Evolutionary conservation across 2,113 vertebrate genomes (phyloP).

Genomic region (Varanus komodoensis): DNA sequence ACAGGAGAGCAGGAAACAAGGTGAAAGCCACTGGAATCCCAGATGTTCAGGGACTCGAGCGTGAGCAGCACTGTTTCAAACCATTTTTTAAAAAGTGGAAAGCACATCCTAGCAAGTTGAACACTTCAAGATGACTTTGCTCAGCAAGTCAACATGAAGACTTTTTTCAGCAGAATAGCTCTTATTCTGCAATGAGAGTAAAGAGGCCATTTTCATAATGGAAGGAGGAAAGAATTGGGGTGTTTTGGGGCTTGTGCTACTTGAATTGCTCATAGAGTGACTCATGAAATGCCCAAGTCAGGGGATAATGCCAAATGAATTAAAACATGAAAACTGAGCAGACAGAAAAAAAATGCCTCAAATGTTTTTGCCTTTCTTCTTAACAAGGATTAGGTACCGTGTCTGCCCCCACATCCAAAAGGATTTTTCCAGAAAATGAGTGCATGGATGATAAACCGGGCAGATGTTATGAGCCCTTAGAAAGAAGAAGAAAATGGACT

Average conservation of each 20-base stretch:
- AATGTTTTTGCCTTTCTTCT: neutral
- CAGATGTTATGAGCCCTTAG: too few species aligned
- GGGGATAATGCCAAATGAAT: neutral
- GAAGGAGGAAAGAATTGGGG: neutral
- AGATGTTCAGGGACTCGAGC: slow-evolving; percentile 76
- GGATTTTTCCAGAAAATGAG: too few species aligned
- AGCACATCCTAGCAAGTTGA: slow-evolving; percentile 14
- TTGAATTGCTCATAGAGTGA: neutral
- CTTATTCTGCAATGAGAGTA: neutral
- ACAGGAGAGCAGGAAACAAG: slow-evolving; percentile 30
- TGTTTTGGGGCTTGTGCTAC: neutral
- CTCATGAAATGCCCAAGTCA: neutral
- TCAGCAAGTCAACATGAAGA: neutral
- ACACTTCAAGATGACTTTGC: slow-evolving; percentile 64
- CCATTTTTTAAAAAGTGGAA: slow-evolving; percentile 32
- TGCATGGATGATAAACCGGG: too few species aligned
- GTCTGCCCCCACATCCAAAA: too few species aligned
- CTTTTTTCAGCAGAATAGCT: neutral
- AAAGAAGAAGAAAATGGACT: too few species aligned
- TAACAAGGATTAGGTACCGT: neutral
- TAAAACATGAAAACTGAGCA: neutral
- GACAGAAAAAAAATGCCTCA: neutral
- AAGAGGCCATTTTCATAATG: slow-evolving; percentile 1
- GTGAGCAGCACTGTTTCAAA: slow-evolving; percentile 58
- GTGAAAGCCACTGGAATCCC: slow-evolving; percentile 67